These are phyloP conservation scores for Phaonia tiefii DNA, from an alignment of 2,888 invertebrate genomes.

Conservation along the genomic window DNA sequence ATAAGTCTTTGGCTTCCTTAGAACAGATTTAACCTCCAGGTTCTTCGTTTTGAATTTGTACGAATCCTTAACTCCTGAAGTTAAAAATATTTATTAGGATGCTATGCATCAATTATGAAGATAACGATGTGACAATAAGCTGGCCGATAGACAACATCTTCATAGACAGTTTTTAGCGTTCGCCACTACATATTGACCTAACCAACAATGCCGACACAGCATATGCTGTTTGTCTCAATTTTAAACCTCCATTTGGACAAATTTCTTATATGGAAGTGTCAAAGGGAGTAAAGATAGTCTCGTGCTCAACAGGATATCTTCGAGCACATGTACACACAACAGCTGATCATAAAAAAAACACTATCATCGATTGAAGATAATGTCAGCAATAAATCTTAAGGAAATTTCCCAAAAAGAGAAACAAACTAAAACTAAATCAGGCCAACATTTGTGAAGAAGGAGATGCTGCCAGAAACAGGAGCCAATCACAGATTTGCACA, in stretches of 20 bases:
- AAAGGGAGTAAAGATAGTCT: conserved; percentile 18
- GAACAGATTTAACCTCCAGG: no score
- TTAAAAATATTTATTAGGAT: no score
- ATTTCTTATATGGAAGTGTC: conserved; percentile 39
- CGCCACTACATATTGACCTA: no score
- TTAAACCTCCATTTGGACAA: conserved; percentile 23
- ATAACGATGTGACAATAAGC: no score
- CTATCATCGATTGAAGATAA: conserved; percentile 15
- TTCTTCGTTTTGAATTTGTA: no score
- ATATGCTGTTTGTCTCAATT: conserved; percentile 33
- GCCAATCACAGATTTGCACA: not conserved
- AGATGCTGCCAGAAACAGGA: not conserved
- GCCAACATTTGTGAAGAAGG: not conserved
- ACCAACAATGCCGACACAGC: no score
- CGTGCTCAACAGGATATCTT: conserved; percentile 42
- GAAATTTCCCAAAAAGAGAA: not conserved
- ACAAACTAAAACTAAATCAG: not conserved
- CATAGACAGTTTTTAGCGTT: no score
- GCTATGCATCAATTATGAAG: no score
- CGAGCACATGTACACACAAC: conserved; percentile 17
- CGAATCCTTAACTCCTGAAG: no score
- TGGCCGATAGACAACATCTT: no score
- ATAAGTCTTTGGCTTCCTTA: no score
- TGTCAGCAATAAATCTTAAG: conserved; percentile 18
- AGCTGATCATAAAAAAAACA: conserved; percentile 42